Evolutionary conservation across 2,888 invertebrate genomes (phyloP).

Genomic region (Polymixis flavicincta): DNA sequence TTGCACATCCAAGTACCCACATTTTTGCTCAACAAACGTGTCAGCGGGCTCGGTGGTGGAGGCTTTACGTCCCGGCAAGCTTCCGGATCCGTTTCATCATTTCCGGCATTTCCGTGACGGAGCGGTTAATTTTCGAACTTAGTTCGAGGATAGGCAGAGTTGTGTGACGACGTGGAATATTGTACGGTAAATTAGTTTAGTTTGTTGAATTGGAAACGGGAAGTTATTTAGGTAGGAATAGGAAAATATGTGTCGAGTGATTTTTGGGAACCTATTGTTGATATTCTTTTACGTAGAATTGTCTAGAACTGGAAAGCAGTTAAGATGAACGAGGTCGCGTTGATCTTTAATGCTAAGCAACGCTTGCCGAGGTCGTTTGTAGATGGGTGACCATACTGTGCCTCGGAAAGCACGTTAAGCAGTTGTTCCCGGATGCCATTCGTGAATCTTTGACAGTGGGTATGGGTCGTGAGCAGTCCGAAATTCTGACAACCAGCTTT

Average conservation of each 20-base stretch:
- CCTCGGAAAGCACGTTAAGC: neutral
- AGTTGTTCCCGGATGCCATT: neutral
- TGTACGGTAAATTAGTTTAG: constrained; percentile 38
- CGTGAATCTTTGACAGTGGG: neutral
- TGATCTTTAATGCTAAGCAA: neutral
- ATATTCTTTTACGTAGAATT: neutral
- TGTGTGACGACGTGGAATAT: constrained; percentile 18
- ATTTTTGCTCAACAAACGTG: constrained; percentile 38
- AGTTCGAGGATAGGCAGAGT: constrained; percentile 24
- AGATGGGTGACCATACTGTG: neutral
- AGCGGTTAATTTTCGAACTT: constrained; percentile 63
- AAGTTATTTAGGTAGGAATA: neutral
- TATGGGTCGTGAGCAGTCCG: neutral
- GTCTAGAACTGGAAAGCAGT: neutral
- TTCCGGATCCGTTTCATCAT: constrained; percentile 68
- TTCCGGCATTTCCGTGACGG: constrained; percentile 61
- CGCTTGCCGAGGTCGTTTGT: neutral
- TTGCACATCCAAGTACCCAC: constrained; percentile 22
- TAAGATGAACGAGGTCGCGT: too few species aligned
- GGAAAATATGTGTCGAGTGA: neutral
- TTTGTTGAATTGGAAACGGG: constrained; percentile 1
- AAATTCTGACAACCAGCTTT: neutral
- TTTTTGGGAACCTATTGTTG: neutral
- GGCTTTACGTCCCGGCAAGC: constrained; percentile 53
- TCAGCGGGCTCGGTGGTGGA: constrained; percentile 8